A percentile compares a stretch with the other conserved stretches of the same genome.
Evolutionary conservation across 2,113 vertebrate species (phyloP).

Genomic region (Bungarus multicinctus): DNA sequence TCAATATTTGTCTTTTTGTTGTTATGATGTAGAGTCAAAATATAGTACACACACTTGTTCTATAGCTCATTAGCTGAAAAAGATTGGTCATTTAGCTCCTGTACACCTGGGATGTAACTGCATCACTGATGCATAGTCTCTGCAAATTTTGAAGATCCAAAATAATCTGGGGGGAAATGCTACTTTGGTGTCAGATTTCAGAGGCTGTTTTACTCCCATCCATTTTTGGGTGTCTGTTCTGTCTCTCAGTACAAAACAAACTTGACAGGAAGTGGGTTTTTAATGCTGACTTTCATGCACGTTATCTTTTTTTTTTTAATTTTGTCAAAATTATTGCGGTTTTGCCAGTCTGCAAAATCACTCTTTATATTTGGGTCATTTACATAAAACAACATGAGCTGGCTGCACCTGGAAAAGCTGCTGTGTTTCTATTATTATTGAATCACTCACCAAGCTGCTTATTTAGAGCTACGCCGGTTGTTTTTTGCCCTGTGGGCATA

Average conservation of each 20-base stretch:
- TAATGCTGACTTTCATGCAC: conserved; percentile 12
- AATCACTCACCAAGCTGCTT: conserved; percentile 10
- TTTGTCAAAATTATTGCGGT: conserved; percentile 38
- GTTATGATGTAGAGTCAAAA: background rate
- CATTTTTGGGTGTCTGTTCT: background rate
- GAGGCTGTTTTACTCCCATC: background rate
- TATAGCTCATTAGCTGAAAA: background rate
- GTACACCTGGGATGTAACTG: background rate
- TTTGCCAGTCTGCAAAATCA: conserved; percentile 40
- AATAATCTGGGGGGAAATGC: background rate
- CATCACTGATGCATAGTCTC: background rate
- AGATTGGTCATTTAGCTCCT: background rate
- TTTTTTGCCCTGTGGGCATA: conserved; percentile 30
- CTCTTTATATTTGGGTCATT: conserved; percentile 26
- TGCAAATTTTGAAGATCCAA: background rate
- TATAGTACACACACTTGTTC: background rate
- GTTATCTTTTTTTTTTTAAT: conserved; percentile 34
- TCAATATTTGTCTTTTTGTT: background rate
- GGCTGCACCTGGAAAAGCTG: conserved; percentile 18
- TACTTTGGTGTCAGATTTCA: background rate
- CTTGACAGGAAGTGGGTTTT: background rate
- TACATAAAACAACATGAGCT: conserved; percentile 41
- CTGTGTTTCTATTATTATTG: conserved; percentile 4
- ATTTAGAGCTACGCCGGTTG: background rate
- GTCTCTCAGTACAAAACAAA: background rate